phyloP scores from a whole-genome alignment of 2,888 invertebrate species.

The Sturmia bella region DNA sequence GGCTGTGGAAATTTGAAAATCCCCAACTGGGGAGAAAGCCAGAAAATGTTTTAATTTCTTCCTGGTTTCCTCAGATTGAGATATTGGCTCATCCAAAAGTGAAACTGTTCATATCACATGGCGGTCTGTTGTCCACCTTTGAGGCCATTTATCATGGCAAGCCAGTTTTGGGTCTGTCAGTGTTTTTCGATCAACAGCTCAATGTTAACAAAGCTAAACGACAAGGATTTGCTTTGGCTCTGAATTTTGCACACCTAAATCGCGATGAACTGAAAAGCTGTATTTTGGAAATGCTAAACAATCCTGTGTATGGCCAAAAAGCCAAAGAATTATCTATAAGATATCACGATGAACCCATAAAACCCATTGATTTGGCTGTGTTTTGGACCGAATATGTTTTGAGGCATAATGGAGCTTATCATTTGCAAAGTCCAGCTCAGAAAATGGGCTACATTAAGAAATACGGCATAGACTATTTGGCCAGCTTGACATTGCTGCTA shows the following conservation, averaged over 20 bases:
- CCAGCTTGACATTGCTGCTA: slow-evolving; percentile 59
- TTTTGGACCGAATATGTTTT: slow-evolving; percentile 80
- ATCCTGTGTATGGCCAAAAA: slow-evolving; percentile 66
- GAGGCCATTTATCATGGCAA: slow-evolving; percentile 81
- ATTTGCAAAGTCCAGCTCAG: slow-evolving; percentile 74
- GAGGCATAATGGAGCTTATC: slow-evolving; percentile 77
- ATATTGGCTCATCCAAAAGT: slow-evolving; percentile 80
- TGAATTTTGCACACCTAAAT: slow-evolving; percentile 17
- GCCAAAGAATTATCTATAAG: slow-evolving; percentile 72
- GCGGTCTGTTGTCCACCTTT: slow-evolving; percentile 80
- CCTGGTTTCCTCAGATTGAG: slow-evolving; percentile 80
- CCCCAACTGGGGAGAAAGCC: slow-evolving; percentile 74
- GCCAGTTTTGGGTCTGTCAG: slow-evolving; percentile 81
- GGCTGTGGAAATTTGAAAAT: slow-evolving; percentile 82
- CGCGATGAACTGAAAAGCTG: background rate
- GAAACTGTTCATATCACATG: slow-evolving; percentile 80
- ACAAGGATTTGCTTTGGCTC: slow-evolving; percentile 41
- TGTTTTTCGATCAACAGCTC: slow-evolving; percentile 82
- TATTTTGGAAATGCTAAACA: slow-evolving; percentile 72
- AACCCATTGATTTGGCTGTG: slow-evolving; percentile 76
- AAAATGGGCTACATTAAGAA: slow-evolving; percentile 73
- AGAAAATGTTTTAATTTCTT: slow-evolving; percentile 74
- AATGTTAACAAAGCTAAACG: slow-evolving; percentile 79
- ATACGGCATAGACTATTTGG: slow-evolving; percentile 76
- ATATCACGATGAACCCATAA: slow-evolving; percentile 77